Evolutionary conservation across 2,797 vertebrate genomes (phyloP).

Genomic region (Hypotaenidia okinawae): DNA sequence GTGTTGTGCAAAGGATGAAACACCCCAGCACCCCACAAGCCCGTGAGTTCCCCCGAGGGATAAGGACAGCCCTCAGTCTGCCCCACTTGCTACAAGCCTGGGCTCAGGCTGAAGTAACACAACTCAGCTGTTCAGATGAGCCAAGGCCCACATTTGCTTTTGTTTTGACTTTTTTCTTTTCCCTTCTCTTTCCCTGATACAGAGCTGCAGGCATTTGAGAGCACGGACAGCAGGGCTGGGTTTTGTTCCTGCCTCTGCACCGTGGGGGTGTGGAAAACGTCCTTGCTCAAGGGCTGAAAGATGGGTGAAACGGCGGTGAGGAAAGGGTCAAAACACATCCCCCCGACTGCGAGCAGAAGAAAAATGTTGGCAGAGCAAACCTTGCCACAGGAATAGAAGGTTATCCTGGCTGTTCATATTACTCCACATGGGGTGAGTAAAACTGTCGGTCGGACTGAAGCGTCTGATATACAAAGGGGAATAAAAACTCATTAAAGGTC

Average conservation of each 20-base stretch:
- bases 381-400: conserved; percentile 45
- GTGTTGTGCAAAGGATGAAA: not conserved
- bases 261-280: fast-evolving
- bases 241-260: not conserved
- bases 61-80: not conserved
- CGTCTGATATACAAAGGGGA: conserved; percentile 21
- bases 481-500: conserved; percentile 35
- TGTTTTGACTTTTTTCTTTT: too few species aligned
- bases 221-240: not conserved
- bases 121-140: not conserved
- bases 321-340: conserved; percentile 37
- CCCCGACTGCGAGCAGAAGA: not conserved
- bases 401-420: conserved; percentile 39
- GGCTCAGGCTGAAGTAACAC: not conserved
- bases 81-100: not conserved
- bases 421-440: conserved; percentile 51
- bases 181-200: not conserved
- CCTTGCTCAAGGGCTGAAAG: not conserved
- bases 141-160: not conserved
- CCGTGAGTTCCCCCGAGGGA: not conserved
- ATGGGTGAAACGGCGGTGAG: not conserved
- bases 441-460: conserved; percentile 35
- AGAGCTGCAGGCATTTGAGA: not conserved
- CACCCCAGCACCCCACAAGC: not conserved
- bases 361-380: conserved; percentile 30